phyloP scores from a whole-genome alignment of 2,888 invertebrate genomes.

The Aspidapion aeneum region DNA sequence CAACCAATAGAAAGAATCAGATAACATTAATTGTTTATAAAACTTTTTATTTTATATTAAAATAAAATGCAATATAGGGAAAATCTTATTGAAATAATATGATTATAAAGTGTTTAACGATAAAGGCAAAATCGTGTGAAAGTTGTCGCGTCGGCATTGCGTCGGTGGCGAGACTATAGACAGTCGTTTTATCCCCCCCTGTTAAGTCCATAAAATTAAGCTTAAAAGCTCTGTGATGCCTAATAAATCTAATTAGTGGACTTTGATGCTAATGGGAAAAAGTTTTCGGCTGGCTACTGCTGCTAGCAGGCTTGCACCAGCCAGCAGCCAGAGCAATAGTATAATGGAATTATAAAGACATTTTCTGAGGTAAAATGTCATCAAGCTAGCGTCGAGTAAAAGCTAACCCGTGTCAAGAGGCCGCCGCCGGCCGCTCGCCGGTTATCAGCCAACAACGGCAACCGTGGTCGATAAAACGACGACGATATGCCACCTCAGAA shows the following conservation, averaged over 20 bases:
- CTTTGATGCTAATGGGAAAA: slow-evolving; percentile 47
- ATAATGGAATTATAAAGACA: slow-evolving; percentile 24
- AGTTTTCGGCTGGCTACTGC: slow-evolving; percentile 32
- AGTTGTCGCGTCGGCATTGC: neutral
- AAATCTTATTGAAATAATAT: too few relatives aligned
- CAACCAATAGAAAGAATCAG: too few relatives aligned
- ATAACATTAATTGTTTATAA: too few relatives aligned
- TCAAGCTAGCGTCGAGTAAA: slow-evolving; percentile 21
- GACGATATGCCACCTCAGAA: neutral
- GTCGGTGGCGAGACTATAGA: too few relatives aligned
- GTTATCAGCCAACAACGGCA: neutral
- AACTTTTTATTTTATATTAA: too few relatives aligned
- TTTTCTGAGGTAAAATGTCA: slow-evolving; percentile 18
- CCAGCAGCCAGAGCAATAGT: slow-evolving; percentile 22
- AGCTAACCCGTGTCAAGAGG: slow-evolving; percentile 22
- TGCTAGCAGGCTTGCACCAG: too few relatives aligned
- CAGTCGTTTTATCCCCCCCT: neutral
- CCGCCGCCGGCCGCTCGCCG: too few relatives aligned
- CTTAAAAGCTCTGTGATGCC: neutral
- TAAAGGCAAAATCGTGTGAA: neutral
- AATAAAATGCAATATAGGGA: too few relatives aligned
- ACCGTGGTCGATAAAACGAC: neutral
- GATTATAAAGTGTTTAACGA: too few relatives aligned
- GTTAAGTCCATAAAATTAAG: neutral
- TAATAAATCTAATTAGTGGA: slow-evolving; percentile 32